Evolutionary conservation across 2,888 invertebrate genomes (phyloP).

Genomic region (Eupithecia inturbata): DNA sequence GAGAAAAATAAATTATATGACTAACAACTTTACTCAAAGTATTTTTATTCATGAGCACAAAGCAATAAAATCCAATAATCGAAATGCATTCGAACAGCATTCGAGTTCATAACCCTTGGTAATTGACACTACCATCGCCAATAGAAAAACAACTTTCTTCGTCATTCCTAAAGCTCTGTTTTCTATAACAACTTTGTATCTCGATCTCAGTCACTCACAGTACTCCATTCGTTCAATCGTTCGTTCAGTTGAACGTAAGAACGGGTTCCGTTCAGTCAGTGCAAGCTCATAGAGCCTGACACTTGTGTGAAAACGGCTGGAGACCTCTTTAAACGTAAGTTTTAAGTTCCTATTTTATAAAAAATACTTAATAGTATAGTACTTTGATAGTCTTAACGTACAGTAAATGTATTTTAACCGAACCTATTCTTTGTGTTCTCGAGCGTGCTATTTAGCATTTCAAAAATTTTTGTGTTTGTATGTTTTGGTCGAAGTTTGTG

Average conservation of each 20-base stretch:
- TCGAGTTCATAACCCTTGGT: neutral
- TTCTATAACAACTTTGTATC: neutral
- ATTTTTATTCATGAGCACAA: neutral
- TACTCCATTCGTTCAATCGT: slow-evolving; percentile 13
- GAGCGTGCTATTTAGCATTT: neutral
- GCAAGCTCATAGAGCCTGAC: slow-evolving; percentile 20
- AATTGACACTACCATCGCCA: neutral
- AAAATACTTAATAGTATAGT: neutral
- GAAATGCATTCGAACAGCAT: neutral
- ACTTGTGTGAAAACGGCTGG: slow-evolving; percentile 26
- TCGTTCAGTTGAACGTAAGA: slow-evolving; percentile 31
- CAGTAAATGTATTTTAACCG: neutral
- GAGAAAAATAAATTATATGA: neutral
- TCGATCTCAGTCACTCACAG: slow-evolving; percentile 19
- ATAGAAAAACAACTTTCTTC: neutral
- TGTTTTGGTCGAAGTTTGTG: slow-evolving; percentile 18
- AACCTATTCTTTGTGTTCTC: neutral
- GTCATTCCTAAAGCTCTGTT: slow-evolving; percentile 5
- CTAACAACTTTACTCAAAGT: neutral
- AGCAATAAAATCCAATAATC: neutral
- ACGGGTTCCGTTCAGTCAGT: slow-evolving; percentile 29
- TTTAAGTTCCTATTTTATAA: neutral
- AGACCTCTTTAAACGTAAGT: slow-evolving; percentile 30
- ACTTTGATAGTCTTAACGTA: neutral
- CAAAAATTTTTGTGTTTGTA: slow-evolving; percentile 12